These are phyloP conservation scores for Philaenus spumarius DNA, from an alignment of 1,140 invertebrate genomes.

Conservation along the genomic window DNA sequence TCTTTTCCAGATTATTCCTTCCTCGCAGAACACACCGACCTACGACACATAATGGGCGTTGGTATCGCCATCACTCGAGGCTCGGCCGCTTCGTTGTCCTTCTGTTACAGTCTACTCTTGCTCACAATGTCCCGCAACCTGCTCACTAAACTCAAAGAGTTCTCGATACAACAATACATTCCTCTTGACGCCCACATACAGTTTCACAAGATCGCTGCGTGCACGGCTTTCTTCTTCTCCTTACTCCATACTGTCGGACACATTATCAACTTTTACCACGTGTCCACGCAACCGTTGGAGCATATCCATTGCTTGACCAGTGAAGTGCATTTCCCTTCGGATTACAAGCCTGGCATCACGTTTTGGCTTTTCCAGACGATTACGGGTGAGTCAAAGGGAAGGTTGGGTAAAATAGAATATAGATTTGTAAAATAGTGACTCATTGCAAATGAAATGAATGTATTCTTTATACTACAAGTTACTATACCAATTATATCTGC, in stretches of 20 bases:
- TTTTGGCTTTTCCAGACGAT: conserved; percentile 95
- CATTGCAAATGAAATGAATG: too few species aligned
- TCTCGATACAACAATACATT: conserved; percentile 95
- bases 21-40: conserved; percentile 93
- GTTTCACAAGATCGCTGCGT: conserved; percentile 98
- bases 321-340: conserved; percentile 88
- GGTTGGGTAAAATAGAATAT: too few species aligned
- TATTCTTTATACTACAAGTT: too few species aligned
- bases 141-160: conserved; percentile 93
- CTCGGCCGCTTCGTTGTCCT: conserved; percentile 91
- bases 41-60: conserved; percentile 96
- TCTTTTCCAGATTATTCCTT: conserved; percentile 76
- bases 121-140: conserved; percentile 97
- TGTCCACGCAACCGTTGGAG: conserved; percentile 93
- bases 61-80: conserved; percentile 97
- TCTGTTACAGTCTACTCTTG: conserved; percentile 90
- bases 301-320: conserved; percentile 92
- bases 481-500: too few species aligned
- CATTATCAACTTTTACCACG: conserved; percentile 98
- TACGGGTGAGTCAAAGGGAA: conserved; percentile 71
- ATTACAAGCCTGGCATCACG: conserved; percentile 82
- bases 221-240: conserved; percentile 92
- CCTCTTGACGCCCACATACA: conserved; percentile 96
- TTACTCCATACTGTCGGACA: conserved; percentile 91
- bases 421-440: too few species aligned